Conservation (phyloP, 2,113 vertebrate species). For the Typhlomys cinereus region DNA sequence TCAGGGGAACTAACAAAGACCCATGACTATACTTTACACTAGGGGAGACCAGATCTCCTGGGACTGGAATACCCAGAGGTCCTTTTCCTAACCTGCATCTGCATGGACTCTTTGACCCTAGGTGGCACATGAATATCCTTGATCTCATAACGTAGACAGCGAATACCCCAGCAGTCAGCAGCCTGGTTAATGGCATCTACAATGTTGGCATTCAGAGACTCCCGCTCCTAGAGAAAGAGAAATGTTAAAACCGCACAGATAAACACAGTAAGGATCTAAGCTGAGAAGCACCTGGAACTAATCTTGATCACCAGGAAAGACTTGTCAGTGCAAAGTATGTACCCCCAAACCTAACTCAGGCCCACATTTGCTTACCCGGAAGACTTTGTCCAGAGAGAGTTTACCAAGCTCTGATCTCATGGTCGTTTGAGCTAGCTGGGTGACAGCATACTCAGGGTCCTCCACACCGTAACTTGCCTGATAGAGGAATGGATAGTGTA, state of each 20-base stretch:
- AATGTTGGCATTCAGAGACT: conserved; percentile 94
- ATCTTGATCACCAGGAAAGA: background rate
- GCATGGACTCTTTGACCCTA: conserved; percentile 97
- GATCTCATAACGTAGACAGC: conserved; percentile 97
- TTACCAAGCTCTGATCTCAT: conserved; percentile 99
- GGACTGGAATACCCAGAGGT: background rate
- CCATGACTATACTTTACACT: background rate
- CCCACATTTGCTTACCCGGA: conserved; percentile 87
- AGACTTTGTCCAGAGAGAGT: conserved; percentile 96
- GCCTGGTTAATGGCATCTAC: conserved; percentile 98
- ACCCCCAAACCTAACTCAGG: background rate
- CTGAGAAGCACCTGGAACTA: background rate
- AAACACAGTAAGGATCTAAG: background rate
- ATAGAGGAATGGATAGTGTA: background rate
- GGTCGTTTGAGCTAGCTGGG: conserved; percentile 97
- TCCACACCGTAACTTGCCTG: conserved; percentile 97
- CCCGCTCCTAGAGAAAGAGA: conserved; percentile 89
- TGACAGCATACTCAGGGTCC: conserved; percentile 97
- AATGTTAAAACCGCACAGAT: background rate
- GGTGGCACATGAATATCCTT: conserved; percentile 98
- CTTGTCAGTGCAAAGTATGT: background rate
- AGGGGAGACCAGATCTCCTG: background rate
- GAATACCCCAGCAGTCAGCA: conserved; percentile 96
- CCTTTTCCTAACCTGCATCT: conserved; percentile 93
- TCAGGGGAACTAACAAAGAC: conserved; percentile 1